These are phyloP conservation scores for Coendou prehensilis DNA, from an alignment of 2,797 vertebrate species.

Conservation along the genomic window DNA sequence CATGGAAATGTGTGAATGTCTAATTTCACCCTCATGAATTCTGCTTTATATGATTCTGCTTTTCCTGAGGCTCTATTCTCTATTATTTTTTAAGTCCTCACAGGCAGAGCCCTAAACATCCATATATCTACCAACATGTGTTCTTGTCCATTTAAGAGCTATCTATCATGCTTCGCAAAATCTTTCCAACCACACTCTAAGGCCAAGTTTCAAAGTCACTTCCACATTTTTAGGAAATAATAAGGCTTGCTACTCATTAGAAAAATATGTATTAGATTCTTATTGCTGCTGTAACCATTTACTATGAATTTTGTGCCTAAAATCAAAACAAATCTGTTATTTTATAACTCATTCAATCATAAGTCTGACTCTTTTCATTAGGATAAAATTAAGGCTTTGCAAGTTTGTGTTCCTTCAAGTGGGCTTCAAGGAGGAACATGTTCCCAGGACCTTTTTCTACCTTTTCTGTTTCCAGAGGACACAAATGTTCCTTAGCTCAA, in stretches of 20 bases:
- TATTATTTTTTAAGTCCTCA: neutral
- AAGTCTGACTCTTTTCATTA: neutral
- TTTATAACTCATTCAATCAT: neutral
- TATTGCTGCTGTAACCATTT: neutral
- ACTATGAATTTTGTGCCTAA: neutral
- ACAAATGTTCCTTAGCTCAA: neutral
- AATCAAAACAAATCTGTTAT: neutral
- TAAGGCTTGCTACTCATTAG: neutral
- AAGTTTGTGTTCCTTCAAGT: neutral
- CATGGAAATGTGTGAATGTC: neutral
- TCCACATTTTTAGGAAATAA: neutral
- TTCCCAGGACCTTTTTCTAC: neutral
- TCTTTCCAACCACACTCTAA: neutral
- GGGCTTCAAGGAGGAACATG: fast-evolving
- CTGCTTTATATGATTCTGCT: neutral
- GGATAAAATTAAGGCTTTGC: neutral
- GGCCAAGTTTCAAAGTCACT: neutral
- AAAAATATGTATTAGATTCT: neutral
- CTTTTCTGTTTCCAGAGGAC: neutral
- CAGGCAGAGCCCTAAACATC: neutral
- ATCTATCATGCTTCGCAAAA: neutral
- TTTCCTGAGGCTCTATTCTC: neutral
- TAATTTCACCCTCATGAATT: neutral
- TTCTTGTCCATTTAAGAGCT: neutral
- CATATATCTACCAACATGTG: neutral